Conservation (phyloP, 2,113 vertebrate genomes). For the Tragelaphus scriptus region DNA sequence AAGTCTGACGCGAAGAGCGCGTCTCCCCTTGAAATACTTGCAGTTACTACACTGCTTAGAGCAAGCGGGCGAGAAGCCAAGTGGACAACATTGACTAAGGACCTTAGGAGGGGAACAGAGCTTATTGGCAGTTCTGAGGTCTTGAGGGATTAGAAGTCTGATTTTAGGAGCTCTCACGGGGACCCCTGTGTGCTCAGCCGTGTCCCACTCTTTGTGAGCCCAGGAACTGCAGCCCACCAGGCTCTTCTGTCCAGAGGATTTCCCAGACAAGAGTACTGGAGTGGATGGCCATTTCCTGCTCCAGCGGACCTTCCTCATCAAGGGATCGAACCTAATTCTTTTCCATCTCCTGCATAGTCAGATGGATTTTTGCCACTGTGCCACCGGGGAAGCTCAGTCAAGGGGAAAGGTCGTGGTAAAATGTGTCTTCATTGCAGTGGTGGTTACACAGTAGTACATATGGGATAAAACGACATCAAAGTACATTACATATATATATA, state of each 20-base stretch:
- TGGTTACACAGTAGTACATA: not conserved
- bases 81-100: rapidly evolving
- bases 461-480: not conserved
- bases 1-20: rapidly evolving
- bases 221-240: not conserved
- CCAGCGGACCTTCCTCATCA: rapidly evolving
- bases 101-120: not conserved
- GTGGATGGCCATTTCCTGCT: not conserved
- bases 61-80: not conserved
- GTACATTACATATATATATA: rapidly evolving
- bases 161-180: not conserved
- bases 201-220: not conserved
- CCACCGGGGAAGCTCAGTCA: not conserved
- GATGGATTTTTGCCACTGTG: not conserved
- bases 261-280: not conserved
- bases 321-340: not conserved
- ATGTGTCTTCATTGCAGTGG: not conserved
- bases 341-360: rapidly evolving
- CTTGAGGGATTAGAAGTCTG: not conserved
- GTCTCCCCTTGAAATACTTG: not conserved
- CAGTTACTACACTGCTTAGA: not conserved
- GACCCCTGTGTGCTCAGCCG: not conserved
- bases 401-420: not conserved
- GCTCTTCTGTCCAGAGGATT: not conserved
- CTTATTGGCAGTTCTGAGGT: rapidly evolving